Conservation (phyloP, 2,797 vertebrate species). For the Poeciliopsis presidionis region DNA sequence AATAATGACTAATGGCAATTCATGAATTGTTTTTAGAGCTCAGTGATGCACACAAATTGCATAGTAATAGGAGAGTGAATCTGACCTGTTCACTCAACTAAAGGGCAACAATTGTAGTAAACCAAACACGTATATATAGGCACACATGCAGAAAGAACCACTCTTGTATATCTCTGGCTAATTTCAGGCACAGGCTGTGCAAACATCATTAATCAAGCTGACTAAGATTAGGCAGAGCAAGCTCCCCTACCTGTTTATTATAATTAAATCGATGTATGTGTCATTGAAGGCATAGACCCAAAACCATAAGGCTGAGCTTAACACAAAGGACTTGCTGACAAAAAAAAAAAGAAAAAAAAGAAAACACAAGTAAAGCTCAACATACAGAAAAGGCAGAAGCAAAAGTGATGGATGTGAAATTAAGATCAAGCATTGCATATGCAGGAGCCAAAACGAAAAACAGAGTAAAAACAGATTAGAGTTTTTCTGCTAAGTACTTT, state of each 20-base stretch:
- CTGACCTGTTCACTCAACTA: conserved; percentile 53
- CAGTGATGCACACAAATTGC: conserved; percentile 68
- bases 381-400: conserved; percentile 17
- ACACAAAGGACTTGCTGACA: conserved; percentile 35
- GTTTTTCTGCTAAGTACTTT: conserved; percentile 46
- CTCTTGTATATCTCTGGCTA: conserved; percentile 66
- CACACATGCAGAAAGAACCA: conserved; percentile 34
- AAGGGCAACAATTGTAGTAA: conserved; percentile 45
- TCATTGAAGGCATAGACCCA: conserved; percentile 53
- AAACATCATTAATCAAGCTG: conserved; percentile 84
- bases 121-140: conserved; percentile 36
- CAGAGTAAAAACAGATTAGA: conserved; percentile 36
- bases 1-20: conserved; percentile 73
- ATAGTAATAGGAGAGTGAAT: conserved; percentile 46
- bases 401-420: conserved; percentile 5
- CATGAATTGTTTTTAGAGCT: conserved; percentile 74
- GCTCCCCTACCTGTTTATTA: conserved; percentile 76
- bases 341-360: conserved; percentile 20
- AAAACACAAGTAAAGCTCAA: conserved; percentile 20
- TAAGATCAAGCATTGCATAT: not conserved
- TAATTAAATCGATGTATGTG: conserved; percentile 80
- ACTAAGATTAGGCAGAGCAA: conserved; percentile 81
- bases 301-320: conserved; percentile 30
- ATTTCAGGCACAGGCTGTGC: conserved; percentile 71
- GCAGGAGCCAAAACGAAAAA: conserved; percentile 40